These are phyloP conservation scores for Pelodytes ibericus DNA, from an alignment of 2,797 vertebrate species.

Conservation along the genomic window DNA sequence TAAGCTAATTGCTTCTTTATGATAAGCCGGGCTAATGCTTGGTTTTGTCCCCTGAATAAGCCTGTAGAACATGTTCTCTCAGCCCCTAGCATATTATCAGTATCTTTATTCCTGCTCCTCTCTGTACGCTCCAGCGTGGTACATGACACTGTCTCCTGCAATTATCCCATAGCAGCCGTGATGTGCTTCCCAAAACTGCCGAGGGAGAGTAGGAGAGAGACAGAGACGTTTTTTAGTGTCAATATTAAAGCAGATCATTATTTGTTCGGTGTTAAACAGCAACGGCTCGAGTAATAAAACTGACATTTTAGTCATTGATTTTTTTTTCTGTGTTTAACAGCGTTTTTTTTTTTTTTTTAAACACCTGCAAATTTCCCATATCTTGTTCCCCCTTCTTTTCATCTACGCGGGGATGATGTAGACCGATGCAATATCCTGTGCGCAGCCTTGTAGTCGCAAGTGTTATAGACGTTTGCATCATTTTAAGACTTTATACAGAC, in stretches of 20 bases:
- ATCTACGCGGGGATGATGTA: too few species aligned
- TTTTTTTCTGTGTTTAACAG: not conserved
- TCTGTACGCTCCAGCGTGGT: constrained; percentile 39
- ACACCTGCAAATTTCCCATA: not conserved
- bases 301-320: not conserved
- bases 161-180: constrained; percentile 34
- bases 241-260: constrained; percentile 33
- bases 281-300: not conserved
- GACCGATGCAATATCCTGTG: too few species aligned
- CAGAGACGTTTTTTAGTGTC: constrained; percentile 32
- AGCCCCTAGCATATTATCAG: constrained; percentile 48
- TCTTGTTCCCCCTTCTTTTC: not conserved
- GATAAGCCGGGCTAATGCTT: constrained; percentile 42
- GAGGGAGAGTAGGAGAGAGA: too few species aligned
- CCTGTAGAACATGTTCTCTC: constrained; percentile 32
- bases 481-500: too few species aligned
- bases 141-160: constrained; percentile 42
- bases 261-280: constrained; percentile 27
- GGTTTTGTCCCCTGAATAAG: constrained; percentile 21
- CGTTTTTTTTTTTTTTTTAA: not conserved
- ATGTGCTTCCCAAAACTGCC: constrained; percentile 2
- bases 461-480: too few species aligned
- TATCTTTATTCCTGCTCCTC: constrained; percentile 33
- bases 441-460: too few species aligned
- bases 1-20: constrained; percentile 53